Conservation (phyloP, 92 coral and sea anemone species). For the Meandrina meandrites region DNA sequence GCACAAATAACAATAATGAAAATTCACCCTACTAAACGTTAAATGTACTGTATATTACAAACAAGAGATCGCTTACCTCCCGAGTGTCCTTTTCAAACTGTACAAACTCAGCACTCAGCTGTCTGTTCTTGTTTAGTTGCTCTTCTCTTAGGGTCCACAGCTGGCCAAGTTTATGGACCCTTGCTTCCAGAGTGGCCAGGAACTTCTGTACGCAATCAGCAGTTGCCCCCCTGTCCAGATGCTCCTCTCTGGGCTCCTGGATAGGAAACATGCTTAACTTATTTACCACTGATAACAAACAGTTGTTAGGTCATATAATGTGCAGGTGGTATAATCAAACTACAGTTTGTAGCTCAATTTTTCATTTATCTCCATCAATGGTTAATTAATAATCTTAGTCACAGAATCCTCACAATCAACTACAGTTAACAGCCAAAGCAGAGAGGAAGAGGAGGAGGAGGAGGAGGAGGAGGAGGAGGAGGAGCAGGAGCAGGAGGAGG, state of each 20-base stretch:
- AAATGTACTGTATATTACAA: background rate
- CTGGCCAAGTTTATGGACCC: conserved; percentile 86
- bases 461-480: background rate
- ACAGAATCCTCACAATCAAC: background rate
- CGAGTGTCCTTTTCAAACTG: conserved; percentile 96
- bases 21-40: background rate
- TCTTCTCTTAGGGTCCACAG: conserved; percentile 91
- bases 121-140: conserved; percentile 80
- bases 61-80: conserved; percentile 63
- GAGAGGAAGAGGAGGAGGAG: background rate
- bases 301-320: no score
- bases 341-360: background rate
- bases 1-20: background rate
- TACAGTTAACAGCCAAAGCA: no score
- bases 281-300: background rate
- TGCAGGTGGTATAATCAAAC: background rate
- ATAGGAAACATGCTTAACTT: background rate
- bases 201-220: conserved; percentile 77
- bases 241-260: conserved; percentile 82
- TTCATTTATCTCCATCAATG: background rate
- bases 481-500: no score
- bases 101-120: conserved; percentile 85
- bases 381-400: background rate
- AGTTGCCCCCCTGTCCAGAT: conserved; percentile 84
- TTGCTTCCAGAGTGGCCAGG: conserved; percentile 80